Base-by-base conservation (phyloP, 1,140 invertebrate species). In the Galleria mellonella region DNA sequence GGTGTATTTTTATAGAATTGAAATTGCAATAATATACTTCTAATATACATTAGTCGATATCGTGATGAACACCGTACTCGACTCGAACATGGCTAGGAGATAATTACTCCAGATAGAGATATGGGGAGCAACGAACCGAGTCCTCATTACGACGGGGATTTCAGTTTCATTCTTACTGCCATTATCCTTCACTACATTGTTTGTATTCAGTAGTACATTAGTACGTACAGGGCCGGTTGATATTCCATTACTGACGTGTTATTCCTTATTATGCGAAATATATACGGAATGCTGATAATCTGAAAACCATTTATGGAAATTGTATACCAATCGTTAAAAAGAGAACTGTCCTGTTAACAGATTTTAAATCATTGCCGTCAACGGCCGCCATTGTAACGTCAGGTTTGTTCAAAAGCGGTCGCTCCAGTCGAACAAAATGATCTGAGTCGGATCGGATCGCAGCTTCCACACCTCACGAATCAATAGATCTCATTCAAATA, bases 341-440 rank as follows among this genome's bases (percentile, higher is more conserved):
- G 77, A 84, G 72, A 70, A 84, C 48, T 77, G 77, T 78, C 71
- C 81, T 84, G 81, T 84, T 84, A 84, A 84, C 81, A 84, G 78
- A 84, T 84, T 84, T 84, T 84, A 84, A 84, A 84, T 83, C 81
- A 84, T 83, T 81, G 78, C 81, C 76, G 76, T 84, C 81, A 73
- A 55, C 43, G 62, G 66, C 41, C 62, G 60, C 81, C 68, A 84
- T 84, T 84, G 81, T 83, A 73, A 79, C 67, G 81, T 84, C 81
- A 84, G 52, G 70, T 83, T 79, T 74, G 75, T 79, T 83, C 81
- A 83, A 75, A 84, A 83, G 76, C 68, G 81, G 75, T 82, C 69
- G 67, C 55, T 72, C 69, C 69, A 71, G 72, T 67, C 72, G 78
- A 84, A 84, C 81, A 83, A 83, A 83, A 83, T 83, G 81, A 84